Evolutionary conservation across 1,140 invertebrate species (phyloP).

Genomic region (Pseudomyrmex flavicornis): DNA sequence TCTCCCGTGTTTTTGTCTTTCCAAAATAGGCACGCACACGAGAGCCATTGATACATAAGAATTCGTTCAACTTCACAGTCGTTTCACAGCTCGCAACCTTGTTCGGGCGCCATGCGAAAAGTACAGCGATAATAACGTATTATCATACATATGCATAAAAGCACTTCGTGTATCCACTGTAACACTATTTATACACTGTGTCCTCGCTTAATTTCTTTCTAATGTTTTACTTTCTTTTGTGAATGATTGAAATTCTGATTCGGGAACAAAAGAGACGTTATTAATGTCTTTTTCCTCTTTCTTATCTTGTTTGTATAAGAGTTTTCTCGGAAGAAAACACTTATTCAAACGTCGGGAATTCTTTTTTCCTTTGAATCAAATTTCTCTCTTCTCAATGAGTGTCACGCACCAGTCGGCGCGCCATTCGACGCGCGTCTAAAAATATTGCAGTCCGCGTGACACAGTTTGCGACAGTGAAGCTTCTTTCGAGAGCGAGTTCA

Average conservation of each 20-base stretch:
- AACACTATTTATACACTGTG: no score
- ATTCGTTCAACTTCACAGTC: not conserved
- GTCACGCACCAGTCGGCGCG: not conserved
- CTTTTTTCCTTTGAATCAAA: not conserved
- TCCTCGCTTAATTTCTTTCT: no score
- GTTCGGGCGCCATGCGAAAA: conserved; percentile 1
- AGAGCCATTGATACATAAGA: not conserved
- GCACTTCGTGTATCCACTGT: no score
- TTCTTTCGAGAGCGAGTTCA: not conserved
- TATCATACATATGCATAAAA: no score
- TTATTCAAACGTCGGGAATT: not conserved
- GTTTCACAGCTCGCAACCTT: not conserved
- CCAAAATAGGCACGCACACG: not conserved
- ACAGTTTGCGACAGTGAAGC: not conserved
- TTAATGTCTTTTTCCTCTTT: not conserved
- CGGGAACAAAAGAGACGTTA: not conserved
- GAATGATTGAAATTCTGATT: no score
- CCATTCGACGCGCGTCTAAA: not conserved
- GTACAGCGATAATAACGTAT: not conserved
- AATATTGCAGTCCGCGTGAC: not conserved
- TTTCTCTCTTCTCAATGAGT: not conserved
- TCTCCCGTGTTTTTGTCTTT: not conserved
- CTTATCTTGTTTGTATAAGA: not conserved
- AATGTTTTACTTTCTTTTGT: no score
- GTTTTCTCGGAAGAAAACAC: not conserved